phyloP scores from a whole-genome alignment of 2,797 vertebrate genomes.

The Urocyon cinereoargenteus region DNA sequence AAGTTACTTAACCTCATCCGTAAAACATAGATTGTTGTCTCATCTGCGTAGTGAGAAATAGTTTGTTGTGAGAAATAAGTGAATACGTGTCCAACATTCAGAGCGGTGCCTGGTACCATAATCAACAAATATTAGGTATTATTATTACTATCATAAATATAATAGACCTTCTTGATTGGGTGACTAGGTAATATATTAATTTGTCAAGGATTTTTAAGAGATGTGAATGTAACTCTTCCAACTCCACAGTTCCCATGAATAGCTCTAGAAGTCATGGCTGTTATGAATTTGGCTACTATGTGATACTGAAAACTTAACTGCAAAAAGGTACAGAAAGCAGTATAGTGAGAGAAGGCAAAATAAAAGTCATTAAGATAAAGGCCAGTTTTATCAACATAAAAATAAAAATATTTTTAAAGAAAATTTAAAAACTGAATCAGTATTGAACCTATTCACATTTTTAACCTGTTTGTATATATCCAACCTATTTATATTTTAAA shows the following conservation, averaged over 20 bases:
- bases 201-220: slow-evolving; percentile 26
- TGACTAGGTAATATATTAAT: neutral
- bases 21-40: neutral
- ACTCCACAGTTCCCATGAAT: neutral
- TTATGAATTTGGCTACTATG: neutral
- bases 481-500: slow-evolving; percentile 22
- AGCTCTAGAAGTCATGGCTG: neutral
- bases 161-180: neutral
- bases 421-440: slow-evolving; percentile 38
- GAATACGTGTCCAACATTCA: neutral
- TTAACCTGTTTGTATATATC: neutral
- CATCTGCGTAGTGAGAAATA: neutral
- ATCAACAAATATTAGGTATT: neutral
- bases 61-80: neutral
- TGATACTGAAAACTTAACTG: neutral
- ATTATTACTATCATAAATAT: slow-evolving; percentile 18
- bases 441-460: neutral
- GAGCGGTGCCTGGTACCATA: neutral
- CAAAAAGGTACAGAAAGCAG: neutral
- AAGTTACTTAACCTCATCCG: neutral
- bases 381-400: neutral
- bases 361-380: neutral
- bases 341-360: neutral
- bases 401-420: slow-evolving; percentile 26
- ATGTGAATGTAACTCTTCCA: neutral